Percentiles rank a stretch among this genome's conserved stretches.
Evolutionary conservation across 1,140 invertebrate species (phyloP).

Genomic region (Lepidurus couesii): DNA sequence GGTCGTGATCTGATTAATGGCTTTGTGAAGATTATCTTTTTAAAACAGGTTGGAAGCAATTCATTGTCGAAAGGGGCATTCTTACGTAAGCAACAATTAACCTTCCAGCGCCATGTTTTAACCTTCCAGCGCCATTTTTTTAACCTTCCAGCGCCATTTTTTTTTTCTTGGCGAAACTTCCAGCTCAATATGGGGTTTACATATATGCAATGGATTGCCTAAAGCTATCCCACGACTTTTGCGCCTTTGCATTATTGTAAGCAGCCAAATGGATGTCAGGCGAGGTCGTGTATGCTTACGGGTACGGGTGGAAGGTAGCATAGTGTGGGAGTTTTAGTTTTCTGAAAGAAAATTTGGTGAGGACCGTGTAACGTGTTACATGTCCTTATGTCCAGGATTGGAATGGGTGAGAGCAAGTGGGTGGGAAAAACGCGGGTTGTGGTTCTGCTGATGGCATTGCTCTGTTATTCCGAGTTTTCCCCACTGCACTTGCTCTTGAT

Average conservation of each 20-base stretch:
- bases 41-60: too few species aligned
- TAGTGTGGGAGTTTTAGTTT: too few species aligned
- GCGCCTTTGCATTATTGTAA: too few species aligned
- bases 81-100: not conserved
- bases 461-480: not conserved
- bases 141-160: not conserved
- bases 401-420: not conserved
- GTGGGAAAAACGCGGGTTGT: not conserved
- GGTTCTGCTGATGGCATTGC: slow-evolving; percentile 15
- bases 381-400: not conserved
- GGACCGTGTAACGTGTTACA: not conserved
- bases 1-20: not conserved
- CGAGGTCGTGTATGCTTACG: too few species aligned
- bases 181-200: not conserved
- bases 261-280: too few species aligned
- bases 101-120: not conserved
- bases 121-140: not conserved
- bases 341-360: not conserved
- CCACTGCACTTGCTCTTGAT: slow-evolving; percentile 13
- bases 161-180: not conserved
- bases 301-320: too few species aligned
- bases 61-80: not conserved
- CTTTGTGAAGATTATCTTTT: not conserved
- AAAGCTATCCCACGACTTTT: too few species aligned
- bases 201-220: too few species aligned